A percentile compares a stretch with the other conserved stretches of the same genome.
These are phyloP conservation scores for Zele albiditarsus DNA, from an alignment of 2,888 invertebrate genomes.

Conservation along the genomic window DNA sequence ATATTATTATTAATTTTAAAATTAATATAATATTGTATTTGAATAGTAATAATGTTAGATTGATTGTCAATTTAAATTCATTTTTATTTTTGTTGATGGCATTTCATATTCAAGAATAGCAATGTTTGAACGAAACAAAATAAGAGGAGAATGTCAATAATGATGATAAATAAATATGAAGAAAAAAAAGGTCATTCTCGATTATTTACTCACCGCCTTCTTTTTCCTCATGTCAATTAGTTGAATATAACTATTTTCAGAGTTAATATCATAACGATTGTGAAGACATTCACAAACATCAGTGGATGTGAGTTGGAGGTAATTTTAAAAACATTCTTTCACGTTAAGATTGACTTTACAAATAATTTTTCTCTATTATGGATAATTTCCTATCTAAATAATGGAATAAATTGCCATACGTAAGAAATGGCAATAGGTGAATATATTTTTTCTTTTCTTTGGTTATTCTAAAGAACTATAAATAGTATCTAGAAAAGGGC, in stretches of 20 bases:
- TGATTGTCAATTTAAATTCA: background rate
- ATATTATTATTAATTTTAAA: background rate
- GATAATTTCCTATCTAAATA: too few relatives aligned
- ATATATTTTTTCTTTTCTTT: too few relatives aligned
- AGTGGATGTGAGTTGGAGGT: background rate
- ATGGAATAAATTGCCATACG: too few relatives aligned
- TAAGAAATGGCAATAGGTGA: too few relatives aligned
- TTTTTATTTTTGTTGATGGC: background rate
- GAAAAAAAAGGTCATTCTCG: background rate
- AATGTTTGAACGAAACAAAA: background rate
- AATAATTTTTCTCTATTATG: background rate
- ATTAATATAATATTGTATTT: constrained; percentile 4
- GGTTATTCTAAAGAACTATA: too few relatives aligned
- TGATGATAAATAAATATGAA: background rate
- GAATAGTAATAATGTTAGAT: background rate
- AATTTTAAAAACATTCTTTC: background rate
- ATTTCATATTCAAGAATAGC: background rate
- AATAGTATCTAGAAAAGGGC: too few relatives aligned
- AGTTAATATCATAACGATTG: background rate
- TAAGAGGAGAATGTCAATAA: background rate
- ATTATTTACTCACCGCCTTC: background rate
- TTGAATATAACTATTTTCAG: background rate
- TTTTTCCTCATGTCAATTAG: background rate
- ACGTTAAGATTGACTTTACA: background rate
- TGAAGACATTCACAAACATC: background rate